A percentile compares a stretch with the other conserved stretches of the same genome.
Evolutionary conservation across 2,113 vertebrate genomes (phyloP).

Genomic region (Cardinalis cardinalis): DNA sequence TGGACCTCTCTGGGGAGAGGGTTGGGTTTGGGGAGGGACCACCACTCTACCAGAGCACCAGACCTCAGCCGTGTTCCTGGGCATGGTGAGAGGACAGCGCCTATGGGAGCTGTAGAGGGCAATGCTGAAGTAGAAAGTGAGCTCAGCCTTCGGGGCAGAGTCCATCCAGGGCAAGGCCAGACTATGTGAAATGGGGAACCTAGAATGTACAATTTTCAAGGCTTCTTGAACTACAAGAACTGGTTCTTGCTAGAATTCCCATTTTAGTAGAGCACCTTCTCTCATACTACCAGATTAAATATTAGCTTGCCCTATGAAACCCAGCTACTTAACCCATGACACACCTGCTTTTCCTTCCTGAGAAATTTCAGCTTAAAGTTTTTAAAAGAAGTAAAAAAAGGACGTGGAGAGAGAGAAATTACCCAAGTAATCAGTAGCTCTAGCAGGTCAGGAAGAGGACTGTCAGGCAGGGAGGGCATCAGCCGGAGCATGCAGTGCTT

Average conservation of each 20-base stretch:
- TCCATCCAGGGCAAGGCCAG: not conserved
- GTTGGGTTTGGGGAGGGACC: not conserved
- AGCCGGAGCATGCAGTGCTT: not conserved
- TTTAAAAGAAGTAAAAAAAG: not conserved
- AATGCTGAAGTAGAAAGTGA: not conserved
- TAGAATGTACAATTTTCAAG: not conserved
- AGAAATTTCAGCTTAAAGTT: not conserved
- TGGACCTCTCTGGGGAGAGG: not conserved
- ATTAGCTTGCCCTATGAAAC: not conserved
- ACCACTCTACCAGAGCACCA: accelerated
- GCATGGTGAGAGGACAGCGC: not conserved
- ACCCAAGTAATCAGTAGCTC: not conserved
- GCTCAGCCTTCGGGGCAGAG: not conserved
- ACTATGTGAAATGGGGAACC: not conserved
- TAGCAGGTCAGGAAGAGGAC: not conserved
- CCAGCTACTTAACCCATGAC: not conserved
- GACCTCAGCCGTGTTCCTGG: not conserved
- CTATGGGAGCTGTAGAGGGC: not conserved
- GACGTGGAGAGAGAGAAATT: not conserved
- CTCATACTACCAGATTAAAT: not conserved
- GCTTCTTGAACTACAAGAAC: not conserved
- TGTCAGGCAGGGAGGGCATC: not conserved
- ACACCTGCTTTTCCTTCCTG: not conserved
- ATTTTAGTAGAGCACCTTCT: not conserved
- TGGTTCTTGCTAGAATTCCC: not conserved